Conservation (phyloP, 2,797 vertebrate species). For the Pyrocephalus nanus region DNA sequence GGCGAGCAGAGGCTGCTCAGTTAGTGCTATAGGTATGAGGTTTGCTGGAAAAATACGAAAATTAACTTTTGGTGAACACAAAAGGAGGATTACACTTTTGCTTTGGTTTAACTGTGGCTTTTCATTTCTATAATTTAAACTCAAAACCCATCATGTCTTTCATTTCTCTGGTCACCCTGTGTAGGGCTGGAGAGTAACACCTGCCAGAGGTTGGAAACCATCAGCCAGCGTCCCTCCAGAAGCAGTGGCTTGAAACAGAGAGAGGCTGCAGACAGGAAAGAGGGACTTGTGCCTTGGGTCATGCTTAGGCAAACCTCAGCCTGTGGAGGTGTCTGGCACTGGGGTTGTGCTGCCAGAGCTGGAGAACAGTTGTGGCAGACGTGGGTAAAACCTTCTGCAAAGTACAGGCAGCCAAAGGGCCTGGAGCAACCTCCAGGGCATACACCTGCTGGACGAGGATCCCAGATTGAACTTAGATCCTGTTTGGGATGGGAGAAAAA, state of each 20-base stretch:
- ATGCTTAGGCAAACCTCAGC: not conserved
- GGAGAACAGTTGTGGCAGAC: not conserved
- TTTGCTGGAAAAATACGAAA: not conserved
- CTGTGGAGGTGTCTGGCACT: not conserved
- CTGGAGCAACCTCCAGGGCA: not conserved
- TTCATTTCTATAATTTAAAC: not conserved
- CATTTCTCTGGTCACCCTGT: not conserved
- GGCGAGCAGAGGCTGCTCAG: accelerated
- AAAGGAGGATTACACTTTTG: not conserved
- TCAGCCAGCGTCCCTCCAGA: accelerated
- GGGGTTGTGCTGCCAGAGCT: not conserved
- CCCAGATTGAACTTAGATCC: not conserved
- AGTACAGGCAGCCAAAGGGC: not conserved
- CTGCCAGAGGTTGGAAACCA: not conserved
- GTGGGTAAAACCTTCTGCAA: not conserved
- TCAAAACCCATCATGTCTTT: not conserved
- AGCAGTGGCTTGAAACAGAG: not conserved
- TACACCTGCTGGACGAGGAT: not conserved
- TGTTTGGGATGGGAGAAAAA: slow-evolving; percentile 18
- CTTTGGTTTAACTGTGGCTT: not conserved
- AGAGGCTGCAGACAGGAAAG: not conserved
- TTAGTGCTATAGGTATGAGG: not conserved
- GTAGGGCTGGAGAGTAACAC: not conserved
- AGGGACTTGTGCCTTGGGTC: not conserved
- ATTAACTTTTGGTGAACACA: not conserved